phyloP scores from a whole-genome alignment of 2,797 vertebrate genomes.

The Vireo griseus region DNA sequence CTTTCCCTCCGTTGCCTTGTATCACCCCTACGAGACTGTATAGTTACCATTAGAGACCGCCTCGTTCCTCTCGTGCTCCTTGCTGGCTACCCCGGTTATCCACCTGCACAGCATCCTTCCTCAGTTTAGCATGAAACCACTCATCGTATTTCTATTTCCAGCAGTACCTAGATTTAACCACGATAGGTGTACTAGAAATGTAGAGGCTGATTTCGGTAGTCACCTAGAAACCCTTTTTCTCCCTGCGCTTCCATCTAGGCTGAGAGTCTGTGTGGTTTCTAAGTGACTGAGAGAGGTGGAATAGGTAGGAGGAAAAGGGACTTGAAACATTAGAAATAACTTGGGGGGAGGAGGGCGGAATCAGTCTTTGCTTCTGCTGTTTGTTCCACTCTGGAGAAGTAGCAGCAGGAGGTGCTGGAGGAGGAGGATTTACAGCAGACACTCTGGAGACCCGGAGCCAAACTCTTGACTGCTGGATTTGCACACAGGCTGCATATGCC shows the following conservation, averaged over 20 bases:
- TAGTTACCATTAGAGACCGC: not conserved
- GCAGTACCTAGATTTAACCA: not conserved
- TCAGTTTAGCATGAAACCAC: not conserved
- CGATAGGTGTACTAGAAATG: not conserved
- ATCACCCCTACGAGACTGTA: not conserved
- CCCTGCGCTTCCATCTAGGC: not conserved
- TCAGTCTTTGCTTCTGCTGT: not conserved
- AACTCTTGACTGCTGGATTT: slow-evolving; percentile 19
- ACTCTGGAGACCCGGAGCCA: slow-evolving; percentile 25
- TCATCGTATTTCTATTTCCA: not conserved
- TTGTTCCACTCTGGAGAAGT: slow-evolving; percentile 3
- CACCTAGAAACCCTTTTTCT: slow-evolving; percentile 29
- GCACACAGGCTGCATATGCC: slow-evolving; percentile 1
- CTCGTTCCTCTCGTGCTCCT: not conserved
- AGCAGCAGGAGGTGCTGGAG: slow-evolving; percentile 56
- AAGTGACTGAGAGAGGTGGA: slow-evolving; percentile 22
- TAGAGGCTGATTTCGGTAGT: not conserved
- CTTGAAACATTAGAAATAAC: slow-evolving; percentile 14
- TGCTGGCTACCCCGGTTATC: not conserved
- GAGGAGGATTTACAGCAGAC: slow-evolving; percentile 47
- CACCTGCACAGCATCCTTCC: slow-evolving; percentile 25
- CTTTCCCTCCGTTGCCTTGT: not conserved
- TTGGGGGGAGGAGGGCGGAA: not conserved
- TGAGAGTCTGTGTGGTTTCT: slow-evolving; percentile 29
- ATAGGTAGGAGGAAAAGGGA: slow-evolving; percentile 13